phyloP scores from a whole-genome alignment of 1,140 invertebrate species.

The Caenorhabditis latens region DNA sequence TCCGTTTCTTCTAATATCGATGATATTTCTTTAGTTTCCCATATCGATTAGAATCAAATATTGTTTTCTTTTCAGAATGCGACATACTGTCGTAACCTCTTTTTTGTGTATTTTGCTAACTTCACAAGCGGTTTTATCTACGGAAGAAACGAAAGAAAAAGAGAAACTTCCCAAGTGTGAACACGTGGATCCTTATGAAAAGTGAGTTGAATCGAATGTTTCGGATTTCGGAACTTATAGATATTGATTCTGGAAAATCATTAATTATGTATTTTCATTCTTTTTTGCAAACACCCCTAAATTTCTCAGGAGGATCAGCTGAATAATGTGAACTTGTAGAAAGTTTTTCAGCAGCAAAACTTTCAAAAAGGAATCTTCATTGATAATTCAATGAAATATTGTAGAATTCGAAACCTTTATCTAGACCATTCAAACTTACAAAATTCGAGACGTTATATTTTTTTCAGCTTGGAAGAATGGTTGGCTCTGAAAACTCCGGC shows the following conservation, averaged over 20 bases:
- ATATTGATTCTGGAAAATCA: not conserved
- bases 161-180: conserved; percentile 57
- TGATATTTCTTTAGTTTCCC: not conserved
- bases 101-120: not conserved
- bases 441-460: not conserved
- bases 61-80: conserved; percentile 6
- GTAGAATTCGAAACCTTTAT: too few species aligned
- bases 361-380: too few species aligned
- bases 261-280: not conserved
- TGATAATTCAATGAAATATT: too few species aligned
- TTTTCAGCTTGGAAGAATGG: conserved; percentile 66
- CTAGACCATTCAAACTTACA: not conserved
- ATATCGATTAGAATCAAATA: too few species aligned
- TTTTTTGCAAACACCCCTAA: too few species aligned
- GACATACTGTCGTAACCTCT: not conserved
- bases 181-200: conserved; percentile 65
- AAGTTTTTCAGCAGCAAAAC: too few species aligned
- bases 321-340: too few species aligned
- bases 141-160: conserved; percentile 22
- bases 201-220: conserved; percentile 46
- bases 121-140: not conserved
- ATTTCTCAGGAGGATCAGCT: too few species aligned
- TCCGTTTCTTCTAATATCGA: not conserved
- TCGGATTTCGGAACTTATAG: not conserved
- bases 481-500: conserved; percentile 26